Percentiles rank a stretch among this genome's conserved stretches.
These are phyloP conservation scores for Plusia festucae DNA, from an alignment of 2,888 invertebrate species.

Conservation along the genomic window DNA sequence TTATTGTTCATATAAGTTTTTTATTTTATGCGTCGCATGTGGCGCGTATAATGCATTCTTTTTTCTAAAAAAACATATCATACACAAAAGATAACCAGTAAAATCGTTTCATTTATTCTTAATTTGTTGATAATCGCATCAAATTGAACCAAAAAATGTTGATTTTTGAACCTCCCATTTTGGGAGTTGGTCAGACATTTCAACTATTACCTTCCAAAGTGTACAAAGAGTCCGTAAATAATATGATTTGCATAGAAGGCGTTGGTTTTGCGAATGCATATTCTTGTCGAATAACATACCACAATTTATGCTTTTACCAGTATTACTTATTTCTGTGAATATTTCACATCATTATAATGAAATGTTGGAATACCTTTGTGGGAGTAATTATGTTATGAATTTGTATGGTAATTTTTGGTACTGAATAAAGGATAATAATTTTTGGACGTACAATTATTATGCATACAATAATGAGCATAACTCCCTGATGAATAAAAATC, in stretches of 20 bases:
- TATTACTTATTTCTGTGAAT: slow-evolving; percentile 22
- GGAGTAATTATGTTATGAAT: slow-evolving; percentile 5
- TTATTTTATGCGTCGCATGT: no score
- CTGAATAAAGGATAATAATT: not conserved
- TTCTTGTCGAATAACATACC: slow-evolving; percentile 39
- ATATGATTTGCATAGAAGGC: slow-evolving; percentile 45
- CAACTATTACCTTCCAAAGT: slow-evolving; percentile 1
- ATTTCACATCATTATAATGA: slow-evolving; percentile 28
- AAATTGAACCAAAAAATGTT: no score
- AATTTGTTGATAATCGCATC: no score
- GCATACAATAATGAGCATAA: not conserved
- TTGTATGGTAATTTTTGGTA: slow-evolving; percentile 15
- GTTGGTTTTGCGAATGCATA: slow-evolving; percentile 50
- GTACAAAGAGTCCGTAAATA: slow-evolving; percentile 25
- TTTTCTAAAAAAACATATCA: no score
- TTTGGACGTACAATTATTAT: not conserved
- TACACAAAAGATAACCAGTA: no score
- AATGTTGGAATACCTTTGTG: slow-evolving; percentile 21
- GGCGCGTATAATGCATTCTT: no score
- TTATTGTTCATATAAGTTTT: no score
- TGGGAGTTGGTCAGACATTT: not conserved
- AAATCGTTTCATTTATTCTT: no score
- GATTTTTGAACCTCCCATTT: not conserved
- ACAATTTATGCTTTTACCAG: slow-evolving; percentile 25
- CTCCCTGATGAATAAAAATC: not conserved